Conservation (phyloP, 2,797 vertebrate species). For the Pelobates cultripes region DNA sequence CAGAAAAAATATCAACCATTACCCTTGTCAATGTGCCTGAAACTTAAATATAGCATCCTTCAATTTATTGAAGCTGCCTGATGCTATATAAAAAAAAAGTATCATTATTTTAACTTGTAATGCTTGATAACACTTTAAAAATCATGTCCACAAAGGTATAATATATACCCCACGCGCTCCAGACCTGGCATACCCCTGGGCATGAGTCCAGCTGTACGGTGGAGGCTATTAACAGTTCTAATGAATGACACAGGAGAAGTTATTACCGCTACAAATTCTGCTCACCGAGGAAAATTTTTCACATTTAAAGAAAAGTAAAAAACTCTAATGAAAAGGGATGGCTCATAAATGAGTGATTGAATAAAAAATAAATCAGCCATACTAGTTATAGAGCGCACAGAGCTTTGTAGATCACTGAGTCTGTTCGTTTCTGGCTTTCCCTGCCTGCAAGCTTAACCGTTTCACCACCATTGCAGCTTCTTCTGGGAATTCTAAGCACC, state of each 20-base stretch:
- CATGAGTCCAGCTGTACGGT: background rate
- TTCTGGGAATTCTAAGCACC: too few relatives aligned
- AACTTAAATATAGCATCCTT: too few relatives aligned
- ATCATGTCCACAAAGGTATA: background rate
- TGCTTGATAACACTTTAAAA: background rate
- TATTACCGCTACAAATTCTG: conserved; percentile 43
- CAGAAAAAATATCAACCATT: too few relatives aligned
- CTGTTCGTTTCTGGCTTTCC: background rate
- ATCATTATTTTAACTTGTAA: background rate
- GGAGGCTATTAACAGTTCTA: conserved; percentile 39
- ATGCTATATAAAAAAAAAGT: background rate
- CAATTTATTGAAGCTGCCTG: too few relatives aligned
- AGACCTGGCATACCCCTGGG: conserved; percentile 25
- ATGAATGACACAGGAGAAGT: conserved; percentile 45
- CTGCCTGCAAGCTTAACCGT: background rate
- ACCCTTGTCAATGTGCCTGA: too few relatives aligned
- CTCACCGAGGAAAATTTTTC: conserved; percentile 32
- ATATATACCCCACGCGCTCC: background rate
- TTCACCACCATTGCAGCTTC: background rate
- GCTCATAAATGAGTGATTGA: conserved; percentile 35
- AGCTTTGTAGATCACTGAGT: background rate
- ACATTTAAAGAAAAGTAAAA: conserved; percentile 18
- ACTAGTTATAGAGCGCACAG: background rate
- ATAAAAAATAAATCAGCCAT: conserved; percentile 8
- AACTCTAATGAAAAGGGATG: conserved; percentile 13